Conservation (phyloP, 2,113 vertebrate genomes). For the Pleuronectes platessa region DNA sequence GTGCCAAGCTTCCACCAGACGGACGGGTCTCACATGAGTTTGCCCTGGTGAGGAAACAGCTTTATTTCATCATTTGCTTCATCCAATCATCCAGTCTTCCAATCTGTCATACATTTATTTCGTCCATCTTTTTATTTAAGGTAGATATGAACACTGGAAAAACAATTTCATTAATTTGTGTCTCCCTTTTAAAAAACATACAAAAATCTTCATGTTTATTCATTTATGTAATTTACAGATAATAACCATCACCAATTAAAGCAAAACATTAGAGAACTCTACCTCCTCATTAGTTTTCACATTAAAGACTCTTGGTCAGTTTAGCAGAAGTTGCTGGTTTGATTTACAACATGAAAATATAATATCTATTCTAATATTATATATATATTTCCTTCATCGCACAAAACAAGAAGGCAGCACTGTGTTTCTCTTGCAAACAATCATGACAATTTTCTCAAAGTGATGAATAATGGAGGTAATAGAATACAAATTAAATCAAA, state of each 20-base stretch:
- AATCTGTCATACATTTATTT: background rate
- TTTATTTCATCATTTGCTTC: background rate
- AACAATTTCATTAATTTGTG: background rate
- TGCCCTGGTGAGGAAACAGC: slow-evolving; percentile 87
- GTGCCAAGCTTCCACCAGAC: slow-evolving; percentile 95
- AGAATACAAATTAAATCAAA: background rate
- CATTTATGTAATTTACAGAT: background rate
- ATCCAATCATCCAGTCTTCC: background rate
- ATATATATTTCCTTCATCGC: background rate
- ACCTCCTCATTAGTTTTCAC: background rate
- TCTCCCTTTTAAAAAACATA: background rate
- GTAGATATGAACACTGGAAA: background rate
- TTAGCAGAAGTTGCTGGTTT: background rate
- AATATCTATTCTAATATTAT: too few relatives aligned
- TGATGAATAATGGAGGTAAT: background rate
- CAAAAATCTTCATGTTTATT: background rate
- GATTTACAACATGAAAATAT: background rate
- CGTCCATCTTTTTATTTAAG: background rate
- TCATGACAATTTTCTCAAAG: background rate
- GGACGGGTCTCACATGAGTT: slow-evolving; percentile 97
- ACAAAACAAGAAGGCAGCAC: background rate
- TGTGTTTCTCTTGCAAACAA: background rate
- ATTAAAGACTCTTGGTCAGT: background rate
- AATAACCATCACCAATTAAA: background rate
- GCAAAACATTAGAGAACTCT: background rate